phyloP scores from a whole-genome alignment of 2,888 invertebrate species.

The Escarpia spicata region DNA sequence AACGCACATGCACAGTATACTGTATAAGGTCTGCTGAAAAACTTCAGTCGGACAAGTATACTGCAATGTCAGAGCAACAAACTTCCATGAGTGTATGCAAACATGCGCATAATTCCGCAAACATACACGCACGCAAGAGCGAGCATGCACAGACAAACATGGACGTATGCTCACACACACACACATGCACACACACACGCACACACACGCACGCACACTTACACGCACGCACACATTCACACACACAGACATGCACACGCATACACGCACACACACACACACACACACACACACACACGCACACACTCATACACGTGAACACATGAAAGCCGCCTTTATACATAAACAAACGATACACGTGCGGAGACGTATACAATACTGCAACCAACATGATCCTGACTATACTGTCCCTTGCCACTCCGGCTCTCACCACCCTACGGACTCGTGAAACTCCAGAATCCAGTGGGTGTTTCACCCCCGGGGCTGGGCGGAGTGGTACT shows the following conservation, averaged over 20 bases:
- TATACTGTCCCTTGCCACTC: background rate
- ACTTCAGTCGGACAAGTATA: too few relatives aligned
- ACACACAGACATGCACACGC: background rate
- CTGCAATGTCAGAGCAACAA: too few relatives aligned
- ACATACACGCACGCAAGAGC: background rate
- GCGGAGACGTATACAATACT: constrained; percentile 3
- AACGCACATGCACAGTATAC: too few relatives aligned
- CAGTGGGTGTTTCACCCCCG: background rate
- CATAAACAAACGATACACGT: background rate
- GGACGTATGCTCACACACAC: background rate
- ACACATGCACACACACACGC: background rate
- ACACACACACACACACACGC: background rate
- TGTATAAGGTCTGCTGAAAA: too few relatives aligned
- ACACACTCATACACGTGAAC: background rate
- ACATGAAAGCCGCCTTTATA: background rate
- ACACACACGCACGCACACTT: background rate
- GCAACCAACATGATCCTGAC: background rate
- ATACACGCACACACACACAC: background rate
- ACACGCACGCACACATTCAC: background rate
- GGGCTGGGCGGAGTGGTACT: background rate
- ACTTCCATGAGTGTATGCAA: too few relatives aligned
- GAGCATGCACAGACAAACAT: too few relatives aligned
- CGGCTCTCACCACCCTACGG: background rate
- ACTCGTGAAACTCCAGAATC: background rate
- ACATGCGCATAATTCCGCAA: background rate